Conservation (phyloP, 2,113 vertebrate genomes). For the Cnemophilus loriae region DNA sequence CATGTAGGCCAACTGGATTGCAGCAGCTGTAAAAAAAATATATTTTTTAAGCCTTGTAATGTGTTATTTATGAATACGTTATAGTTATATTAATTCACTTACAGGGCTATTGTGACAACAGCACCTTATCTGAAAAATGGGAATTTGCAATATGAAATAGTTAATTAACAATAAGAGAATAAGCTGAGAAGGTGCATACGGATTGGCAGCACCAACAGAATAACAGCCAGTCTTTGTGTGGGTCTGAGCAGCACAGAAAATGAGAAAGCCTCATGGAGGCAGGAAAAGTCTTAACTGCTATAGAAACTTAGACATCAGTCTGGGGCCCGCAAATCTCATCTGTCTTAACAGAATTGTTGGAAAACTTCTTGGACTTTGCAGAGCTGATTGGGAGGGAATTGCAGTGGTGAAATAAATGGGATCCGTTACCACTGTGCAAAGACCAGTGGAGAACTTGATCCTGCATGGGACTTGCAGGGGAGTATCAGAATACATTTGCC, state of each 20-base stretch:
- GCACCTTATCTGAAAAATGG: neutral
- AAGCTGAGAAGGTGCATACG: neutral
- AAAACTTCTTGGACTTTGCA: neutral
- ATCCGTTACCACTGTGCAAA: neutral
- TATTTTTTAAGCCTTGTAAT: neutral
- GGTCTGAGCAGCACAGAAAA: neutral
- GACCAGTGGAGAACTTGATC: neutral
- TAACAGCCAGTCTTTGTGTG: neutral
- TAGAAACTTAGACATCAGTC: neutral
- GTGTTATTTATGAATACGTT: conserved; percentile 16
- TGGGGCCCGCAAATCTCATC: neutral
- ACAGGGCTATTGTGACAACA: conserved; percentile 25
- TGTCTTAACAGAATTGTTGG: neutral
- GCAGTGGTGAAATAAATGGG: neutral
- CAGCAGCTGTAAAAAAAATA: neutral
- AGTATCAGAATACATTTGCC: neutral
- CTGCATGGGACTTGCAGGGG: neutral
- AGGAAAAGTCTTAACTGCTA: neutral
- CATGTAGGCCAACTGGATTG: neutral
- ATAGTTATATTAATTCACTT: conserved; percentile 15
- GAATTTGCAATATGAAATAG: neutral
- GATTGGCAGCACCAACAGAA: neutral
- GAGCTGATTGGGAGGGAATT: neutral
- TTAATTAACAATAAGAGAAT: conserved; percentile 18
- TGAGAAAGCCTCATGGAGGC: neutral